These are phyloP conservation scores for Brevimyrus niger DNA, from an alignment of 2,113 vertebrate species.

Conservation along the genomic window DNA sequence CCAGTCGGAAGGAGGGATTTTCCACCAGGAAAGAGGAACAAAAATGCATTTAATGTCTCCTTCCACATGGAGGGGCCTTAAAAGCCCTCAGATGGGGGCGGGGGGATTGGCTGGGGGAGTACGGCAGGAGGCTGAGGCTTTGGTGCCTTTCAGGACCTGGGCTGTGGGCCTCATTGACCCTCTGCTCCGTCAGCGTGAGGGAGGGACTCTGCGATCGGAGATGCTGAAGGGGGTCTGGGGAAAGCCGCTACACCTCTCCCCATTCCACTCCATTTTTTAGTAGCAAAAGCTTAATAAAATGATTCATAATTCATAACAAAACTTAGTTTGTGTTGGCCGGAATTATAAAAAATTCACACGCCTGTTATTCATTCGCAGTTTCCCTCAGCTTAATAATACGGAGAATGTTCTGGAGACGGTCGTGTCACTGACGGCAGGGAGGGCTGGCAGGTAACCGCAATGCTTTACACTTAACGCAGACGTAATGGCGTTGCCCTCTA, in stretches of 20 bases:
- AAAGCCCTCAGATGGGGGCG: not conserved
- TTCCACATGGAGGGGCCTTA: not conserved
- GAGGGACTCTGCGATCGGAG: not conserved
- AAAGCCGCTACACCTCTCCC: not conserved
- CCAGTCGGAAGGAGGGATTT: not conserved
- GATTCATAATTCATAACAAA: not conserved
- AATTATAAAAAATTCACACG: not conserved
- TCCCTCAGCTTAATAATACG: not conserved
- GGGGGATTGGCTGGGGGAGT: not conserved
- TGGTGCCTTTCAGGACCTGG: not conserved
- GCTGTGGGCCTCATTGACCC: not conserved
- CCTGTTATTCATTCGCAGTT: not conserved
- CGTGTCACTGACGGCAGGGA: not conserved
- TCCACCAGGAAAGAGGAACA: not conserved
- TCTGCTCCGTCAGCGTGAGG: not conserved
- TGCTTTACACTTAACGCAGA: not conserved
- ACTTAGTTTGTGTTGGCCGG: slow-evolving; percentile 2
- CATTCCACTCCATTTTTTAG: not conserved
- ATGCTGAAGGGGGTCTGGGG: not conserved
- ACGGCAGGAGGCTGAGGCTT: not conserved
- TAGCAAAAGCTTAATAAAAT: not conserved
- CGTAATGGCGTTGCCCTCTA: not conserved
- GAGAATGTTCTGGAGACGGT: not conserved
- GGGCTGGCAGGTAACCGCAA: not conserved
- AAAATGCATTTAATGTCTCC: not conserved